Evolutionary conservation across 1,140 invertebrate genomes (phyloP), one percentile per base, ranked within the genome.

Genomic region (Drosophila dunni): DNA sequence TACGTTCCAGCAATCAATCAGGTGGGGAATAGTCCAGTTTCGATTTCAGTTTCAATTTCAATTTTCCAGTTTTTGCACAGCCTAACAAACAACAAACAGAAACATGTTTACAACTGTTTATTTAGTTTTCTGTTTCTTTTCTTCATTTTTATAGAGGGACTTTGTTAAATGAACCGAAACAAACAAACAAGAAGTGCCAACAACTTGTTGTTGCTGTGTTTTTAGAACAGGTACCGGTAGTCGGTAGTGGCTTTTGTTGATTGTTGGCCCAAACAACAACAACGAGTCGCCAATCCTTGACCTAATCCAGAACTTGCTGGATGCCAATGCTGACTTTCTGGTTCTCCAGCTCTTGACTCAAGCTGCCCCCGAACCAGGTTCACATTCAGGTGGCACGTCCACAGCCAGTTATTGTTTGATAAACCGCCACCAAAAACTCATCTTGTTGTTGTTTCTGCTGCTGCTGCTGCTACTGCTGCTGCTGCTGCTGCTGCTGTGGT

Each of bases 281-380:
- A 80, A 78, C 74, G 63, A 63, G 60, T 66, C 56, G 79, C 81
- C 82, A 91, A 91, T 91, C 88, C 88, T 91, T 91, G 88, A 91
- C 88, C 88, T 91, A 91, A 91, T 91, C 80, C 80, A 82, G 88
- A 88, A 89, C 84, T 79, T 79, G 76, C 61, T n/a, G 53, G 50
- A 53, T 34, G 50, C 29, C 50, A 70, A 72, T 80, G 57, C 71
- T 68, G 71, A 74, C 65, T 74, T 74, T 69, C 71, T 79, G 74
- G 75, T 81, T 74, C 78, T 62, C 48, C 67, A 53, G 50, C 60
- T 44, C 44, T 34, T 51, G 51, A 17, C 36, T 40, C 60, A 48
- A 61, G 48, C 79, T 79, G 75, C 46, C 60, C 45, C 67, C 54
- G 54, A 36, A 71, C 69, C 68, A 51, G 68, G 58, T 65, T 64